Base-by-base conservation (phyloP, 2,888 invertebrate species). In the Azorinus chamasolen region DNA sequence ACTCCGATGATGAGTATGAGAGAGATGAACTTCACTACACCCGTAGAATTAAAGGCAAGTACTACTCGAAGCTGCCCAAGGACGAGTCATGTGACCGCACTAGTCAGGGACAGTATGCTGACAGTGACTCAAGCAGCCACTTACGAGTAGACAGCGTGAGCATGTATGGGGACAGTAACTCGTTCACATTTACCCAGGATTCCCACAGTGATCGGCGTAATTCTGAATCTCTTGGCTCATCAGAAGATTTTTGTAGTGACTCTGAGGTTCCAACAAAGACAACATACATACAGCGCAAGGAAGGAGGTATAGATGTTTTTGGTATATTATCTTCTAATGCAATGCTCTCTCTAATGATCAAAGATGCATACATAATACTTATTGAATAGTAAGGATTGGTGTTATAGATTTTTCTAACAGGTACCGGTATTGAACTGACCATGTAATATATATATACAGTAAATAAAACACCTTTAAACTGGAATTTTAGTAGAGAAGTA, bases 1-100 rank as follows among this genome's bases (percentile, higher is more conserved):
- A 91, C 78, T 86, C 90, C 43, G 92, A 92, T 78, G 92, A 92
- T 68, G 87, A 87, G 66, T 89, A 88, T 63, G 87, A 88, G 61
- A 80, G 78, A 39, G 86, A 86, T 39, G 86, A 85, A 62, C 79
- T 87, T 51, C 84, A 77, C 63, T 88, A 89, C 81, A 88, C 88
- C 51, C 86, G 88, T 39, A 81, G 87, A 74, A 89, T 84, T 78
- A 87, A 87, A 51, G 91, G 90, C 74, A 91, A 89, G 88, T 88
- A 90, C 84, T 91, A 91, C 84, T 85, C 88, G 53, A 85, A 87
- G n/a, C 79, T 91, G 41, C 88, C 89, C 32, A 89, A 86, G 64
- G 90, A 89, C 53, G 91, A 91, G 79, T 85, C 89, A 5, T 79
- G 85, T 64, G 88, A 88, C 64, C 83, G 48, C 37, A 45, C 78